These are phyloP conservation scores for Steinernema khuongi DNA, from an alignment of 1,140 invertebrate species.

Conservation along the genomic window DNA sequence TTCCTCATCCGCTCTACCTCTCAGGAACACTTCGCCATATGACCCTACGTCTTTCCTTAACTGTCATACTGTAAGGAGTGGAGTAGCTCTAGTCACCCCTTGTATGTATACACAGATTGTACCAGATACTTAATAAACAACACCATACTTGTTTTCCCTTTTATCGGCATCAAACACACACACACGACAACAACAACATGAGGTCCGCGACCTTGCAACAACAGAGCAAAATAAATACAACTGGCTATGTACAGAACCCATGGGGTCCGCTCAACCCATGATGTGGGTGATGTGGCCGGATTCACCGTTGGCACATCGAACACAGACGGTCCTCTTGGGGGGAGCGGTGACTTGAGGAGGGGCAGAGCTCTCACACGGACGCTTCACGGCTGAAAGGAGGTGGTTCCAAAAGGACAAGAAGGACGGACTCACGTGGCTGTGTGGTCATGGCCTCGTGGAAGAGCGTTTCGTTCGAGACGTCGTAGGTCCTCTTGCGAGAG, in stretches of 20 bases:
- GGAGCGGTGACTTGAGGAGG: background rate
- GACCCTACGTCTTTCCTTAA: too few relatives aligned
- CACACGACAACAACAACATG: background rate
- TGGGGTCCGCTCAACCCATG: background rate
- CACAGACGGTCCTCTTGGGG: background rate
- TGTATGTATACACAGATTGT: too few relatives aligned
- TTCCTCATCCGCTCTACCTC: too few relatives aligned
- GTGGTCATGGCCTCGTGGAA: background rate
- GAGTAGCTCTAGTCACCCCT: too few relatives aligned
- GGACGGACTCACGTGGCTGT: background rate
- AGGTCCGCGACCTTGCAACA: background rate
- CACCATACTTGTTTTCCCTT: too few relatives aligned
- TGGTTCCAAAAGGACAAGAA: background rate
- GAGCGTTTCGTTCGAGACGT: background rate
- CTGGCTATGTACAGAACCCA: background rate
- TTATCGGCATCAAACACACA: too few relatives aligned
- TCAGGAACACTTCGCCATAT: too few relatives aligned
- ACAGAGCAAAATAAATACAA: slow-evolving; percentile 10
- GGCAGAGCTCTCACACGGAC: background rate
- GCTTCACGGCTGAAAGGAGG: background rate
- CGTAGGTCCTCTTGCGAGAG: background rate
- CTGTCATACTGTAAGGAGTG: too few relatives aligned
- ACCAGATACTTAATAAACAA: too few relatives aligned
- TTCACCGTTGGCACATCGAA: background rate
- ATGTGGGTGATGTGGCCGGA: background rate